A percentile compares a stretch with the other conserved stretches of the same genome.
These are phyloP conservation scores for Tenualosa ilisha DNA, from an alignment of 2,797 vertebrate genomes.

Conservation along the genomic window DNA sequence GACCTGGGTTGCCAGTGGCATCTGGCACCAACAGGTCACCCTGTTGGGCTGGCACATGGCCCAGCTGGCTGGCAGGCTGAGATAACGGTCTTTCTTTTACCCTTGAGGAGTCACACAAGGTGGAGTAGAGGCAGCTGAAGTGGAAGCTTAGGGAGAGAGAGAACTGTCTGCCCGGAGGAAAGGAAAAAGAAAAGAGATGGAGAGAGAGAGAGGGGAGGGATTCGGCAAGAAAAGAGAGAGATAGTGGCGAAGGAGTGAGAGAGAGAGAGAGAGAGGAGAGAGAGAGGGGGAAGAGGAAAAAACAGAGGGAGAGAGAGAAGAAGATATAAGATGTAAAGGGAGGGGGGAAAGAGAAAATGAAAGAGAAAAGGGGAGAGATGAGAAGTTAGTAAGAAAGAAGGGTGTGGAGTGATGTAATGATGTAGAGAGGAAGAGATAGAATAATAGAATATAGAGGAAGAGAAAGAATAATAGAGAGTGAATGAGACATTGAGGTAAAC, in stretches of 20 bases:
- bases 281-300: neutral
- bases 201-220: neutral
- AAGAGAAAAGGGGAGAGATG: neutral
- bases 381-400: neutral
- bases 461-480: neutral
- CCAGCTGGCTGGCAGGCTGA: neutral
- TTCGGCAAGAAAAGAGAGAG: neutral
- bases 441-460: neutral
- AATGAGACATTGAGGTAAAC: neutral
- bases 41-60: constrained; percentile 36
- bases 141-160: neutral
- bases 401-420: neutral
- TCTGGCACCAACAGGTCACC: constrained; percentile 58
- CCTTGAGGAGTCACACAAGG: constrained; percentile 36
- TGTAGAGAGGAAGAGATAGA: neutral
- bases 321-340: neutral
- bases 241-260: neutral
- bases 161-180: neutral
- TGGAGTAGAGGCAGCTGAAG: neutral
- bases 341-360: neutral
- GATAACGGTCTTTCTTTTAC: constrained; percentile 44
- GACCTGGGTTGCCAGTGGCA: constrained; percentile 50
- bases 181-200: neutral
- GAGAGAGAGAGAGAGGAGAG: neutral
- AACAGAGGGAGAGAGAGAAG: neutral